Conservation (phyloP, 2,113 vertebrate species). For the Seriola rivoliana region DNA sequence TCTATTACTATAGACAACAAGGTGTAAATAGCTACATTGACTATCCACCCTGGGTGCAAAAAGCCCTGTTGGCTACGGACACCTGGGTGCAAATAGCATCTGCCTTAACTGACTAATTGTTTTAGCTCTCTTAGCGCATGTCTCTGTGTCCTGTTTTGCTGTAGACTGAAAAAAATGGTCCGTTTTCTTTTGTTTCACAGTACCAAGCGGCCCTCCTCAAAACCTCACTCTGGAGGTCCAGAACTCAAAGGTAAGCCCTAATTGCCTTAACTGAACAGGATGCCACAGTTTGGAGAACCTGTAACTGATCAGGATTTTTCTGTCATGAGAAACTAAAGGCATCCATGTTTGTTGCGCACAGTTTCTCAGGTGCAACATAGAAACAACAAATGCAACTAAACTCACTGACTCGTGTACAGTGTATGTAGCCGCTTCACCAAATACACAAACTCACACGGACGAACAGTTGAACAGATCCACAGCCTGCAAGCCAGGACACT, state of each 20-base stretch:
- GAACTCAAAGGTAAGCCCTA: conserved; percentile 94
- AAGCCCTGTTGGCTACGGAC: no score
- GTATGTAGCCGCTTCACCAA: neutral
- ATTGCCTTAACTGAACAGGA: neutral
- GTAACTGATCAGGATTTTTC: neutral
- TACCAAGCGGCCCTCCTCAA: conserved; percentile 94
- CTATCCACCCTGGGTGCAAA: no score
- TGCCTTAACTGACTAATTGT: neutral
- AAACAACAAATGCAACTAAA: neutral
- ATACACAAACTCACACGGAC: neutral
- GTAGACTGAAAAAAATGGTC: neutral
- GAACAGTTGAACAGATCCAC: conserved; percentile 18
- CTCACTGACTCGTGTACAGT: neutral
- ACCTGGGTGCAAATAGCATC: no score
- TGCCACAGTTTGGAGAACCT: neutral
- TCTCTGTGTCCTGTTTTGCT: neutral
- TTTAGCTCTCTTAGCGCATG: neutral
- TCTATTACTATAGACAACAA: no score
- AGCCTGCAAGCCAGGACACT: conserved; percentile 46
- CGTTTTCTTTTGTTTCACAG: conserved; percentile 79
- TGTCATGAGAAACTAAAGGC: neutral
- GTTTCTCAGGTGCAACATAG: neutral
- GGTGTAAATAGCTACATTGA: no score
- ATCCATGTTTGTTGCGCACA: neutral
- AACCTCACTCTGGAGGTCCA: conserved; percentile 95